These are phyloP conservation scores for Octopus sinensis DNA, from an alignment of 1,140 invertebrate genomes.

Conservation along the genomic window DNA sequence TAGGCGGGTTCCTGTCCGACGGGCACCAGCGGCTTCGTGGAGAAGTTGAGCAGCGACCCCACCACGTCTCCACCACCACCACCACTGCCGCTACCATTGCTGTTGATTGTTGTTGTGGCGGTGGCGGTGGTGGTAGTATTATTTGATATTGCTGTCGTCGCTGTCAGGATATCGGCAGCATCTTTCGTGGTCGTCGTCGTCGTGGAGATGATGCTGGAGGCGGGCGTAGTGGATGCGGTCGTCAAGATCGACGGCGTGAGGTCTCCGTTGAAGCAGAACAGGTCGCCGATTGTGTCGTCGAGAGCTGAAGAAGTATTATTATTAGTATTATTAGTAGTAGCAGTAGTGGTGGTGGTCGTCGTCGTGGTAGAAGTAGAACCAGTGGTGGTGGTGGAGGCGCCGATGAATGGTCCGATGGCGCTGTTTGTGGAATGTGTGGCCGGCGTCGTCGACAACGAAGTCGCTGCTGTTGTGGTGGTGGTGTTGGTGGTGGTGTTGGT, in stretches of 20 bases:
- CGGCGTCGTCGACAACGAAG: not conserved
- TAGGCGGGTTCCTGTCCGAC: constrained; percentile 15
- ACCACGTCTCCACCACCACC: not conserved
- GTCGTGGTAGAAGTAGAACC: too few species aligned
- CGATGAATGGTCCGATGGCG: not conserved
- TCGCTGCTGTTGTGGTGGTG: not conserved
- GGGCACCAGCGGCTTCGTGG: constrained; percentile 11
- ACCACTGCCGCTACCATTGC: not conserved
- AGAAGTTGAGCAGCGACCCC: constrained; percentile 19
- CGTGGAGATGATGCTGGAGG: not conserved
- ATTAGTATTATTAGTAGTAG: too few species aligned
- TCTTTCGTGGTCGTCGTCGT: constrained; percentile 11
- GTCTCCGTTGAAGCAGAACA: constrained; percentile 4
- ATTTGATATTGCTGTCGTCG: too few species aligned
- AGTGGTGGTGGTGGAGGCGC: too few species aligned
- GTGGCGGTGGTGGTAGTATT: too few species aligned
- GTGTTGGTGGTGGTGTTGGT: too few species aligned
- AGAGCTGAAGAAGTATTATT: not conserved
- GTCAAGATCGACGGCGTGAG: not conserved
- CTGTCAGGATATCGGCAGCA: too few species aligned
- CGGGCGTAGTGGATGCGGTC: not conserved
- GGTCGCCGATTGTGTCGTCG: constrained; percentile 22
- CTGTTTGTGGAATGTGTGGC: not conserved
- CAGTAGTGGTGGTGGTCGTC: constrained; percentile 6
- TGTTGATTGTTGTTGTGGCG: too few species aligned